phyloP scores from a whole-genome alignment of 2,113 vertebrate species.

The Eurystomus gularis region DNA sequence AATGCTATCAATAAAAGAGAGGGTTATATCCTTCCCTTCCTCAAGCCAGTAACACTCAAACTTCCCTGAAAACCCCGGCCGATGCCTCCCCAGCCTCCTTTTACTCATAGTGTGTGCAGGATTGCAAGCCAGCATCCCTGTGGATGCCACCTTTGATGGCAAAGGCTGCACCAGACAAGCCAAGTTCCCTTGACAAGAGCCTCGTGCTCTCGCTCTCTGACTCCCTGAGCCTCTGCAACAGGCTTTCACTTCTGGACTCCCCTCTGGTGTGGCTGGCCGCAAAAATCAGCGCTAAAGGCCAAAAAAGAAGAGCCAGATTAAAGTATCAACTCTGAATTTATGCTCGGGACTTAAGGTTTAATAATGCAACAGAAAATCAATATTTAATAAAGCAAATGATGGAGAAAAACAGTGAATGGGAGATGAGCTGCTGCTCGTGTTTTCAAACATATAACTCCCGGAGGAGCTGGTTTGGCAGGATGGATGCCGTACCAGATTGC shows the following conservation, averaged over 20 bases:
- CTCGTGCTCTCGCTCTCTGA: not conserved
- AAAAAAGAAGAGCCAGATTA: conserved; percentile 73
- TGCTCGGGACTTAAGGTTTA: conserved; percentile 80
- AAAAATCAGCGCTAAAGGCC: conserved; percentile 67
- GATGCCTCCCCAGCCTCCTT: not conserved
- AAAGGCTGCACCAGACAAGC: not conserved
- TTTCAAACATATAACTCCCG: conserved; percentile 69
- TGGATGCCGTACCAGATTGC: conserved; percentile 60
- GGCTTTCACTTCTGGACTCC: not conserved
- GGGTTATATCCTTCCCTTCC: not conserved
- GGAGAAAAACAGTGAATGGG: conserved; percentile 76
- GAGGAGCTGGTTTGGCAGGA: conserved; percentile 69
- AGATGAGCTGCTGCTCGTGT: conserved; percentile 71
- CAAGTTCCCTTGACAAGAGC: not conserved
- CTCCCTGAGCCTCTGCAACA: not conserved
- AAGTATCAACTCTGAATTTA: conserved; percentile 82
- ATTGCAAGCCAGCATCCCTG: not conserved
- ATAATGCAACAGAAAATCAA: conserved; percentile 87
- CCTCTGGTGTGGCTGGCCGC: conserved; percentile 5
- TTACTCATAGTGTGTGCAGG: not conserved
- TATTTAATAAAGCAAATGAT: conserved; percentile 88
- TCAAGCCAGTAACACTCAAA: not conserved
- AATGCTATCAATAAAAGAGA: not conserved
- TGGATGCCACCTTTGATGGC: not conserved
- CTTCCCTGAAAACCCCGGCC: not conserved